Percentiles rank a stretch among this genome's conserved stretches.
Conservation (phyloP, 1,140 invertebrate species). For the Melitaea cinxia region DNA sequence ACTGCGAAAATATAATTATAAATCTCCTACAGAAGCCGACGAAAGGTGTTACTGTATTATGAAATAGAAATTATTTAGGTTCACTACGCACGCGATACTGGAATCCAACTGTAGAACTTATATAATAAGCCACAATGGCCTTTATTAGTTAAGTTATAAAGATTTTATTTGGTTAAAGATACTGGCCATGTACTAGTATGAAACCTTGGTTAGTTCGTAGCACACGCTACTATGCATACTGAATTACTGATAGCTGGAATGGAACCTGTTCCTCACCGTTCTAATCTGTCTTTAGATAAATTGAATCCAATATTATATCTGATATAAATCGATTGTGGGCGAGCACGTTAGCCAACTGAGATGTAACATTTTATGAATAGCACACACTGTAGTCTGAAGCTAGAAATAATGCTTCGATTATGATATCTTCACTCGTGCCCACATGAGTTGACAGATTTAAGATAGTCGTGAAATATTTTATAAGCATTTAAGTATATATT, state of each 20-base stretch:
- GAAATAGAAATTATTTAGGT: constrained; percentile 40
- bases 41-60: constrained; percentile 36
- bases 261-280: constrained; percentile 19
- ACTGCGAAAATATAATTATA: constrained; percentile 28
- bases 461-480: not conserved
- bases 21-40: constrained; percentile 36
- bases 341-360: constrained; percentile 24
- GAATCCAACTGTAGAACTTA: not conserved
- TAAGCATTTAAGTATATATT: not conserved
- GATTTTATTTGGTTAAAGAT: not conserved
- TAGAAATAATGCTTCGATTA: constrained; percentile 14
- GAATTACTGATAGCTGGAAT: constrained; percentile 35
- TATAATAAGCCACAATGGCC: not conserved
- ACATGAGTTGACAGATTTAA: not conserved
- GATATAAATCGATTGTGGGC: constrained; percentile 23
- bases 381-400: constrained; percentile 8
- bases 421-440: constrained; percentile 17
- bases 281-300: constrained; percentile 24
- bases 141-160: not conserved
- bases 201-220: not conserved
- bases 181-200: not conserved
- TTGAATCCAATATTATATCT: constrained; percentile 28
- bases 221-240: constrained; percentile 38
- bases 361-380: constrained; percentile 23
- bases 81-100: constrained; percentile 28